These are phyloP conservation scores for Synanceia verrucosa DNA, from an alignment of 2,797 vertebrate species.

Conservation along the genomic window DNA sequence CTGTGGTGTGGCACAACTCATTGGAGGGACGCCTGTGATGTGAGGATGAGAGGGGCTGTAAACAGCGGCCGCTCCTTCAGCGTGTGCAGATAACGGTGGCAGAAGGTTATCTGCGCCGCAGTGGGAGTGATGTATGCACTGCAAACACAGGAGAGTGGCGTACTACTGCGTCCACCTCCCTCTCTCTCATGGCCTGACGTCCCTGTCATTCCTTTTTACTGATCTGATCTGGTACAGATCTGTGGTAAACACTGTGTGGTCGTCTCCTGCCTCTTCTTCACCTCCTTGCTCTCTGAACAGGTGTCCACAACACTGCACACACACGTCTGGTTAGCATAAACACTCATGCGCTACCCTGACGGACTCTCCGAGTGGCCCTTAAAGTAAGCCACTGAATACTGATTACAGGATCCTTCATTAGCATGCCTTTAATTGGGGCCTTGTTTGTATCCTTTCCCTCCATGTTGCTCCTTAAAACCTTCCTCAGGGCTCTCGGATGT, in stretches of 20 bases:
- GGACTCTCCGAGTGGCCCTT: slow-evolving; percentile 21
- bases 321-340: background rate
- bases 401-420: slow-evolving; percentile 47
- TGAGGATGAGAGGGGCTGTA: slow-evolving; percentile 57
- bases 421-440: slow-evolving; percentile 38
- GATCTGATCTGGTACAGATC: slow-evolving; percentile 56
- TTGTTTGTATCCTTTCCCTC: slow-evolving; percentile 26
- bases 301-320: background rate
- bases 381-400: slow-evolving; percentile 30
- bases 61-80: slow-evolving; percentile 54
- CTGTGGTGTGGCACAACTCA: slow-evolving; percentile 60
- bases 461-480: slow-evolving; percentile 16
- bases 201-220: slow-evolving; percentile 20
- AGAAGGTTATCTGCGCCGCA: slow-evolving; percentile 61
- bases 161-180: background rate
- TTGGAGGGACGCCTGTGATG: slow-evolving; percentile 58
- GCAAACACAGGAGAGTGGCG: slow-evolving; percentile 40
- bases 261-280: too few relatives aligned
- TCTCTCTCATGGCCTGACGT: slow-evolving; percentile 23
- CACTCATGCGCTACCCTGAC: slow-evolving; percentile 5
- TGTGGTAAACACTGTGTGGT: slow-evolving; percentile 38
- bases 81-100: slow-evolving; percentile 56
- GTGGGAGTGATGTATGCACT: slow-evolving; percentile 58
- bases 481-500: slow-evolving; percentile 36
- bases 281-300: too few relatives aligned